Percentiles rank a stretch among this genome's conserved stretches.
These are phyloP conservation scores for Cerastis rubricosa DNA, from an alignment of 2,888 invertebrate genomes.

Conservation along the genomic window DNA sequence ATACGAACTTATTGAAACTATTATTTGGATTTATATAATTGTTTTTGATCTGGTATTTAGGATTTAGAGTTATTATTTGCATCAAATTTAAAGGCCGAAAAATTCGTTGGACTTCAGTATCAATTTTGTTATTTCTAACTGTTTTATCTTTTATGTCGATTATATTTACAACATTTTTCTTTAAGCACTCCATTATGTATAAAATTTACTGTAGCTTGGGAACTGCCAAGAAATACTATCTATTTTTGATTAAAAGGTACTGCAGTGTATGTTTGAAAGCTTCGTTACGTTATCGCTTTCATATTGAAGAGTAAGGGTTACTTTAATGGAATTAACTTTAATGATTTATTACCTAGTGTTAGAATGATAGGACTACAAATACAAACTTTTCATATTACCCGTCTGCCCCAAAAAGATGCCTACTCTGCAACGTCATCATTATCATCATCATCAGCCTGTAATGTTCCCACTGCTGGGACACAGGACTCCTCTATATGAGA, in stretches of 20 bases:
- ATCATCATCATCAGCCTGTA: too few species aligned
- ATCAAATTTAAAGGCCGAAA: slow-evolving; percentile 10
- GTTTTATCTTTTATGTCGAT: background rate
- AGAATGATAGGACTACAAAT: background rate
- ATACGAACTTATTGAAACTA: slow-evolving; percentile 6
- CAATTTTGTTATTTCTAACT: slow-evolving; percentile 6
- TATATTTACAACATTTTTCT: background rate
- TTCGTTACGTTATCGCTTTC: background rate
- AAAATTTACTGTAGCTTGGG: background rate
- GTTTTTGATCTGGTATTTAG: slow-evolving; percentile 13
- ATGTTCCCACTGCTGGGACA: too few species aligned
- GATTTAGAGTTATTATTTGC: slow-evolving; percentile 7
- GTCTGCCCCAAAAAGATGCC: background rate
- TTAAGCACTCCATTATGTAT: slow-evolving; percentile 1
- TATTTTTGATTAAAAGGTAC: background rate
- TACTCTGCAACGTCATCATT: too few species aligned
- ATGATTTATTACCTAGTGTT: background rate
- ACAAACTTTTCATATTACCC: background rate
- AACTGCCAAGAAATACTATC: background rate
- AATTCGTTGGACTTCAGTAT: slow-evolving; percentile 16
- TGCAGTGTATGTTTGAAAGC: background rate
- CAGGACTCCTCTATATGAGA: too few species aligned
- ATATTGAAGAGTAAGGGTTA: background rate
- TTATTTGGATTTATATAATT: slow-evolving; percentile 7
- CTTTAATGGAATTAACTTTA: background rate